Base-by-base conservation (phyloP, 2,888 invertebrate genomes). In the Drosophila fungiperda region DNA sequence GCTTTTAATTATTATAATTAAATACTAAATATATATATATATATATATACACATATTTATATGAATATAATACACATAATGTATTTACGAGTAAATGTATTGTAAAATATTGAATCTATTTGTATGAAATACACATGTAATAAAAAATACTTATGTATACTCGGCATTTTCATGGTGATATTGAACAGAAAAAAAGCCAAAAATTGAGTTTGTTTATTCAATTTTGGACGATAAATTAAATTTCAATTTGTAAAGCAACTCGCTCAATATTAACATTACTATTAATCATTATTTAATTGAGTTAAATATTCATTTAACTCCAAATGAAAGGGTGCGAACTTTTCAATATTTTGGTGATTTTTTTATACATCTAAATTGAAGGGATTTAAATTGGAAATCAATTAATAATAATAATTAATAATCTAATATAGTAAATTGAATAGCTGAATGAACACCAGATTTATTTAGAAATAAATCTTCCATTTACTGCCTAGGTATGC, bases 91-190 rank as follows among this genome's bases (percentile, higher is more conserved):
- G 45, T 76, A 73, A 78, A 76, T 84, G 87, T 86, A 89, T 83
- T 87, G 89, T 87, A 87, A 86, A 86, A 83, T 87, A 87, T 90
- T 90, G 74, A 88, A 88, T 90, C 87, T 88, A 88, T 87, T 87
- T 87, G 89, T 87, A 87, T 87, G 89, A 88, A 90, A 85, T 84
- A 85, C 89, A 89, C 69, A 87, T 87, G 80, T 84, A 84, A 80
- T 70, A 75, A 81, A 66, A 73, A 64, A 68, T 70, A 68, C 73
- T 49, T 60, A 73, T 73, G 68, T 80, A 66, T 73, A 76, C 59
- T 68, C 62, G 58, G 72, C 72, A 72, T 78, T 78, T 76, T 80
- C 58, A 68, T 76, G 71, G 61, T 70, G 71, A 76, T 80, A 80
- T 78, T 80, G 63, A 62, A 49, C 29, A 74, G 29, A 29, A 29